Conservation (phyloP, 2,797 vertebrate species). For the Thaleichthys pacificus region DNA sequence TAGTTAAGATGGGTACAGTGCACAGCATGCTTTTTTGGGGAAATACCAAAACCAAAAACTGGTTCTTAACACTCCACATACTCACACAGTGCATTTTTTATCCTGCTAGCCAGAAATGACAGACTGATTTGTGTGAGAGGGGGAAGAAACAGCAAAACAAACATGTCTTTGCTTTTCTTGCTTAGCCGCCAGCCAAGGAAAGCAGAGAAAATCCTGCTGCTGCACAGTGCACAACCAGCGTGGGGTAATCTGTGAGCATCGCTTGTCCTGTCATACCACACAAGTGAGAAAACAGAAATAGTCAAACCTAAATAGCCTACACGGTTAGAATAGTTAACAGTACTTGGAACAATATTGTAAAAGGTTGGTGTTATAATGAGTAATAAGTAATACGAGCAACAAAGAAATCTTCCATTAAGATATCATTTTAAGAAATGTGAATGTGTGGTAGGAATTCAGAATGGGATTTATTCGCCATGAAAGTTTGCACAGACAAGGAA, state of each 20-base stretch:
- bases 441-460: neutral
- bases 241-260: neutral
- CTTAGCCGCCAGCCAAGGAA: constrained; percentile 41
- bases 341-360: too few relatives aligned
- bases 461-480: too few relatives aligned
- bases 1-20: constrained; percentile 25
- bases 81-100: constrained; percentile 30
- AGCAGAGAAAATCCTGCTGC: constrained; percentile 41
- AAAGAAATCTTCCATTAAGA: neutral
- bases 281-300: constrained; percentile 2
- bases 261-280: constrained; percentile 25
- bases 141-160: constrained; percentile 45
- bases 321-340: too few relatives aligned
- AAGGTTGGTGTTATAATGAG: too few relatives aligned
- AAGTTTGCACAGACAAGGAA: too few relatives aligned
- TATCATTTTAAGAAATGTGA: neutral
- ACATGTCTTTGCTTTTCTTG: constrained; percentile 52
- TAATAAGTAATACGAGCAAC: neutral
- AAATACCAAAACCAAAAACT: constrained; percentile 32
- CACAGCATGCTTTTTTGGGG: constrained; percentile 14
- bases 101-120: constrained; percentile 38
- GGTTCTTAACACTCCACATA: constrained; percentile 34
- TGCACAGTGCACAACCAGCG: constrained; percentile 1
- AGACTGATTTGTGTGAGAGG: constrained; percentile 49
- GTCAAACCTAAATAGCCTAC: neutral